Evolutionary conservation across 2,797 vertebrate species (phyloP), one percentile per base, ranked within the genome.

Genomic region (Dicrostonyx torquatus): DNA sequence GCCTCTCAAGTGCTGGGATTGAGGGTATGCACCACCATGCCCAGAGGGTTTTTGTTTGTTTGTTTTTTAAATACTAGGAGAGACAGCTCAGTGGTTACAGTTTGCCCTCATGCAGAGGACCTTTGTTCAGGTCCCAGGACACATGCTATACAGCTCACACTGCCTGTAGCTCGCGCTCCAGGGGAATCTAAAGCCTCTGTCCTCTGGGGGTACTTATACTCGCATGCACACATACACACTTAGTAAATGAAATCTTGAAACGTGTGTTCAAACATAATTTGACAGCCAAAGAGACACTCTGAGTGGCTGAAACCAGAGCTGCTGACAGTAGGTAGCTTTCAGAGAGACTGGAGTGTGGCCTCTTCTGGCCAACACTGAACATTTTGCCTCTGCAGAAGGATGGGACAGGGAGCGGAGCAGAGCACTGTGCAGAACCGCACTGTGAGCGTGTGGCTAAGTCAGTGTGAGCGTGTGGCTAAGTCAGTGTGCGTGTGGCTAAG

Each of bases 381-480:
- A 1, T 87, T 76, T 37, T 45, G 6, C 22, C 29, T 53, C 75
- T 53, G n/a, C 22, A n/a, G 29, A 31, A 18, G 48, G 37, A 62
- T 9, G 1, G 79, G 89, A 45, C 73, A 22, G 17, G 5, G 45
- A 13, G 20, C 8, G 55, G 62, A 62, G 37, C 0, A 0, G 4
- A 55, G 64, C 80, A 10, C 26, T 12, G 62, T 37, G 6, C 5
- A 5, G 40, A 18, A 10, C 43, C 0, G 24, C n/a, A n/a, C 53
- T 18, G 53, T 55, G 53, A 55, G 53, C 53, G 20, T 2, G 55
- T 55, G 55, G 55, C 55, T 55, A 20, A 55, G n/a, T n/a, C n/a
- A n/a, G n/a, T n/a, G n/a, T n/a, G n/a, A n/a, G n/a, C n/a, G n/a
- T n/a, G n/a, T n/a, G n/a, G n/a, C n/a, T n/a, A n/a, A n/a, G n/a